These are phyloP conservation scores for Ips typographus DNA, from an alignment of 1,140 invertebrate species.

Conservation along the genomic window DNA sequence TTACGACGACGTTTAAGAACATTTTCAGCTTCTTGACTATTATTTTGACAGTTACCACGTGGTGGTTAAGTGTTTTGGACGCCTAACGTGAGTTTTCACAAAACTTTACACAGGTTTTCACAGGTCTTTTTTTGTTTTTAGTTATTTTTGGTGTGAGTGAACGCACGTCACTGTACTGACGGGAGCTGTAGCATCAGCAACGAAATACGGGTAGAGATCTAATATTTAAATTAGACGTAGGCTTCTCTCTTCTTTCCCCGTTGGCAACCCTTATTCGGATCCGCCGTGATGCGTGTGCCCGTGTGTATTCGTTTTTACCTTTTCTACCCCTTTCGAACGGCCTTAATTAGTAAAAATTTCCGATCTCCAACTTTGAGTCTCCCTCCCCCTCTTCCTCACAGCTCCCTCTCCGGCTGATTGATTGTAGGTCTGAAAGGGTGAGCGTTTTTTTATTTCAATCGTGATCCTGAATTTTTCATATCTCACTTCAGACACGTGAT, in stretches of 20 bases:
- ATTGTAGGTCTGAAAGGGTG: conserved; percentile 28
- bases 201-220: conserved; percentile 33
- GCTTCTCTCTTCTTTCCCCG: conserved; percentile 28
- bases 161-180: conserved; percentile 8
- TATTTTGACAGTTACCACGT: too few relatives aligned
- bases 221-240: conserved; percentile 36
- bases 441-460: conserved; percentile 25
- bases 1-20: too few relatives aligned
- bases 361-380: conserved; percentile 27
- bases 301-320: conserved; percentile 35
- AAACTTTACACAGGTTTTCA: too few relatives aligned
- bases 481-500: conserved; percentile 31
- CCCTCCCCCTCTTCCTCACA: conserved; percentile 5
- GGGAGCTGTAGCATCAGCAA: not conserved
- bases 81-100: too few relatives aligned
- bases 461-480: conserved; percentile 30
- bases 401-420: conserved; percentile 16
- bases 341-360: conserved; percentile 37
- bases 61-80: too few relatives aligned
- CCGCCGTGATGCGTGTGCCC: conserved; percentile 21
- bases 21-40: too few relatives aligned
- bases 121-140: too few relatives aligned
- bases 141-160: not conserved
- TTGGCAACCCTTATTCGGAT: conserved; percentile 28
- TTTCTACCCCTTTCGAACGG: conserved; percentile 29